phyloP scores from a whole-genome alignment of 2,113 vertebrate genomes.

The Corydoras maculifer region DNA sequence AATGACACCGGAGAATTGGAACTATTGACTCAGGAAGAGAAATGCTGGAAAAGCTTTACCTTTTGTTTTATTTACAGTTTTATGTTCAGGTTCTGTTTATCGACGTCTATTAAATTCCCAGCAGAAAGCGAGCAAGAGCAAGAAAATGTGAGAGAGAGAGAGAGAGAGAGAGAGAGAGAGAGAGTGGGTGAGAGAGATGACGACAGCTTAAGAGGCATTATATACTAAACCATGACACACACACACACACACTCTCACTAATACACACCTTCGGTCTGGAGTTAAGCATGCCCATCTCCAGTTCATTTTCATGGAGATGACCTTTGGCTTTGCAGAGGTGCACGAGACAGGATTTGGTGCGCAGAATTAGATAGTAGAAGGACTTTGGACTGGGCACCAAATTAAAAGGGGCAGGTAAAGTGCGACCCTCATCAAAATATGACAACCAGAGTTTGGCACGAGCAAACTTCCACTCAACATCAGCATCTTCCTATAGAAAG shows the following conservation, averaged over 20 bases:
- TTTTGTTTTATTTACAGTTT: background rate
- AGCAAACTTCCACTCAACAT: constrained; percentile 97
- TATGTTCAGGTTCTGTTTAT: background rate
- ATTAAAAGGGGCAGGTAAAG: constrained; percentile 90
- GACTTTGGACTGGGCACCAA: constrained; percentile 96
- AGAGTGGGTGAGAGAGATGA: background rate
- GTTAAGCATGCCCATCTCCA: constrained; percentile 94
- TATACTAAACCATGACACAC: background rate
- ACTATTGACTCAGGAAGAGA: no score
- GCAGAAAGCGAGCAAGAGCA: background rate
- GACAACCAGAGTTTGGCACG: constrained; percentile 95
- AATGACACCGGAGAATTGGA: no score
- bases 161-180: background rate
- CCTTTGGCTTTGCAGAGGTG: constrained; percentile 85
- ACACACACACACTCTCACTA: no score
- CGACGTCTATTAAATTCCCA: background rate
- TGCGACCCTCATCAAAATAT: constrained; percentile 95
- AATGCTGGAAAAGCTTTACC: no score
- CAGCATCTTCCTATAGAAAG: constrained; percentile 83
- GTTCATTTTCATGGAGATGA: constrained; percentile 79
- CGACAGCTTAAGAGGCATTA: background rate
- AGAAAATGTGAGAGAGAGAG: background rate
- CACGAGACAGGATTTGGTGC: constrained; percentile 86
- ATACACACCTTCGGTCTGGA: constrained; percentile 75
- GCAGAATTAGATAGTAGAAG: constrained; percentile 92